Base-by-base conservation (phyloP, 2,113 vertebrate species). In the Bostrychus sinensis region DNA sequence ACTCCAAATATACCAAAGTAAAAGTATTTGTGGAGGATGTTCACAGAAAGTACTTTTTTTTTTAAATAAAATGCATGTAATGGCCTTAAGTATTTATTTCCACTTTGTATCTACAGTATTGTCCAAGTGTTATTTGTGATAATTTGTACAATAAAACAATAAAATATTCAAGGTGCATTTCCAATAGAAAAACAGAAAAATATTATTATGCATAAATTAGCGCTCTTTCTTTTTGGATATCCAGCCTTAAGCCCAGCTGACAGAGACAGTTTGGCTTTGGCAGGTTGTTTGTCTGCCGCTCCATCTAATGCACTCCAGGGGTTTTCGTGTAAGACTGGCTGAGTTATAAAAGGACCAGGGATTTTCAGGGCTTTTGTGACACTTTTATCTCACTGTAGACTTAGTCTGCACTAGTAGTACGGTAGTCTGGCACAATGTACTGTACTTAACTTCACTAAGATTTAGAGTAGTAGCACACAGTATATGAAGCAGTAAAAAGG, bases 321-420 rank as follows among this genome's bases (percentile, higher is more conserved):
- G 68, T 72, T 72, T 64, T 17, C 46, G 28, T 58, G 1, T 30
- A 39, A 72, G n/a, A 41, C 26, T 56, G 34, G 41, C 53, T 14
- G 60, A 66, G 51, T 53, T 60, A 65, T 54, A 81, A 70, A 70
- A 72, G 58, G 30, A 62, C 4, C 22, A 34, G 23, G n/a, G 56
- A 69, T 51, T 51, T n/a, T 51, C 54, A 17, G 50, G 45, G 63
- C 42, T 76, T 55, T 38, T 3, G 30, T 55, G 13, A 39, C 26
- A 25, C n/a, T 12, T 2, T 60, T 58, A 46, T 56, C 37, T 19
- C 1, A 66, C 36, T 12, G 0, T 26, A 45, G 36, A 59, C 62
- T n/a, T 53, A n/a, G n/a, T n/a, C n/a, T n/a, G n/a, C n/a, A n/a
- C n/a, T n/a, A n/a, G n/a, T n/a, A n/a, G n/a, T 38, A 16, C 20